phyloP scores from a whole-genome alignment of 1,140 invertebrate species.

The Archivesica marissinica region DNA sequence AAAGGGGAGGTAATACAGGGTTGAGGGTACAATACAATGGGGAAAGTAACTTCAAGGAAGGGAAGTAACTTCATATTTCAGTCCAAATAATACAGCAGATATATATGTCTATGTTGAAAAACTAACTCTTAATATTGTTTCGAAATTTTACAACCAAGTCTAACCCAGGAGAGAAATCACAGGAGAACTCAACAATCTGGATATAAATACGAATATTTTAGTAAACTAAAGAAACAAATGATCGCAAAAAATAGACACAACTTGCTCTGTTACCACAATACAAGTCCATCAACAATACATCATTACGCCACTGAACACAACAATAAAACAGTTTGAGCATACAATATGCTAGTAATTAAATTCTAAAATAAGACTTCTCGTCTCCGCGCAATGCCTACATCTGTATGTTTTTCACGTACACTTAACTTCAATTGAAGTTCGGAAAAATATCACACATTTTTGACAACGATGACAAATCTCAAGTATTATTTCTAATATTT shows the following conservation, averaged over 20 bases:
- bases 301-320: not conserved
- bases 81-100: no score
- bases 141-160: conserved; percentile 36
- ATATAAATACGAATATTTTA: not conserved
- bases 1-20: not conserved
- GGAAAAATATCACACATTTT: no score
- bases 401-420: not conserved
- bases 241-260: not conserved
- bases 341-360: not conserved
- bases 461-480: no score
- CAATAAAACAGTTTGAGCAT: not conserved
- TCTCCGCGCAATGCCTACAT: not conserved
- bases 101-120: no score
- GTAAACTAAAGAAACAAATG: not conserved
- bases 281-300: not conserved
- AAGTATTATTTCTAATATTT: no score
- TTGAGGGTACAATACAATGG: no score
- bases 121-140: no score
- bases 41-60: no score
- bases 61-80: conserved; percentile 21
- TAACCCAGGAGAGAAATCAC: conserved; percentile 18
- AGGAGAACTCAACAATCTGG: not conserved
- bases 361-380: not conserved
- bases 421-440: no score
- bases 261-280: not conserved